Evolutionary conservation across 2,113 vertebrate species (phyloP).

Genomic region (Petrocephalus microphthalmus): DNA sequence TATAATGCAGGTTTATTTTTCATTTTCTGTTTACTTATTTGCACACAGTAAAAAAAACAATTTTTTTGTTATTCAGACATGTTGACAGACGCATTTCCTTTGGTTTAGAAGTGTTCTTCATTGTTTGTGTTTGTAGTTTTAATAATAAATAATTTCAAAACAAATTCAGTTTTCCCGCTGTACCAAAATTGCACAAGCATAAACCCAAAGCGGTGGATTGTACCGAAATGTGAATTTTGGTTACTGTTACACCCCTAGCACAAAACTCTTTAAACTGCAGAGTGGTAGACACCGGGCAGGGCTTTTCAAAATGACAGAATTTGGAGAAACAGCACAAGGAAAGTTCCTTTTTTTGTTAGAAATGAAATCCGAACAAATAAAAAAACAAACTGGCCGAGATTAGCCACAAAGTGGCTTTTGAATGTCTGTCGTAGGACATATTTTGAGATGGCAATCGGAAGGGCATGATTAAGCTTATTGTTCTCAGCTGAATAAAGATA

Average conservation of each 20-base stretch:
- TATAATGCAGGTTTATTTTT: neutral
- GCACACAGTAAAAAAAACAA: neutral
- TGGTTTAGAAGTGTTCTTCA: neutral
- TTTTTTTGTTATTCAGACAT: neutral
- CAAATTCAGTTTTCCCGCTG: neutral
- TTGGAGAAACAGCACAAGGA: neutral
- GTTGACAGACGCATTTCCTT: neutral
- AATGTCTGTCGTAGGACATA: neutral
- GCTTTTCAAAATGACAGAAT: neutral
- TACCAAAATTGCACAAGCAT: neutral
- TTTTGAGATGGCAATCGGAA: conserved; percentile 4
- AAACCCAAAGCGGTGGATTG: neutral
- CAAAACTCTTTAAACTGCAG: neutral
- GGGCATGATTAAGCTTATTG: neutral
- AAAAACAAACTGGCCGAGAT: neutral
- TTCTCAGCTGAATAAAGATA: neutral
- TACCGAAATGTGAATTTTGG: neutral
- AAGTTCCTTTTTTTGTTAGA: neutral
- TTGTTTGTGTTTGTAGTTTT: neutral
- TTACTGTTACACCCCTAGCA: neutral
- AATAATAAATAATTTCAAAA: neutral
- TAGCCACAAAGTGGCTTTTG: neutral
- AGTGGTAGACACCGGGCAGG: neutral
- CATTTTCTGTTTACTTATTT: neutral
- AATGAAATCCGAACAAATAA: neutral